These are phyloP conservation scores for Aricia agestis DNA, from an alignment of 1,140 invertebrate species.

Conservation along the genomic window DNA sequence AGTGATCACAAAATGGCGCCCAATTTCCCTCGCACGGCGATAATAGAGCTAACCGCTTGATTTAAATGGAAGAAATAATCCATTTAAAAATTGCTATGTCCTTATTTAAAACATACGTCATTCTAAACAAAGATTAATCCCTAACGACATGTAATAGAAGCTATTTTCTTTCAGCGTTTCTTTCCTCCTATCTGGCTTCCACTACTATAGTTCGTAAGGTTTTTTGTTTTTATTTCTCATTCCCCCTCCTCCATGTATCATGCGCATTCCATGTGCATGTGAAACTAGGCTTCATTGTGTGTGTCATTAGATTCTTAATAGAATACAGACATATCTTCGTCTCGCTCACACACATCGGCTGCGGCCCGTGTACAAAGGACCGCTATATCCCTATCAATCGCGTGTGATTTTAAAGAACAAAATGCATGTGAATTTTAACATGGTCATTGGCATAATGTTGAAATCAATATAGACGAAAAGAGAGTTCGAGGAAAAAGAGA, in stretches of 20 bases:
- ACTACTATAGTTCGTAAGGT: constrained; percentile 76
- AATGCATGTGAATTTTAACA: neutral
- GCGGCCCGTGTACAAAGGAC: neutral
- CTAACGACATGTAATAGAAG: constrained; percentile 1
- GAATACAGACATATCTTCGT: neutral
- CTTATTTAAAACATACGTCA: neutral
- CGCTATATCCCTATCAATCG: constrained; percentile 3
- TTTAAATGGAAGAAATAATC: neutral
- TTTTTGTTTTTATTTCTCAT: constrained; percentile 55
- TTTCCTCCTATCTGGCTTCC: constrained; percentile 75
- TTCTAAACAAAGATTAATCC: neutral
- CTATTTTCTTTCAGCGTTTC: constrained; percentile 60
- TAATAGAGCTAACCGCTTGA: constrained; percentile 15
- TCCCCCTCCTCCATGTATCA: constrained; percentile 29
- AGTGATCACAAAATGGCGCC: constrained; percentile 40
- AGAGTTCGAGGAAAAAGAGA: too few species aligned
- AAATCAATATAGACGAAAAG: too few species aligned
- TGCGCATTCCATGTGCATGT: constrained; percentile 19
- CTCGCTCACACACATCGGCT: neutral
- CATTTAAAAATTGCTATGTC: neutral
- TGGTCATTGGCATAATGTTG: too few species aligned
- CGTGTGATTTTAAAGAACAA: neutral
- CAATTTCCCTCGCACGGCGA: constrained; percentile 26
- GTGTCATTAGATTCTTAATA: neutral
- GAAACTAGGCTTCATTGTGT: neutral